Percentiles rank a stretch among this genome's conserved stretches.
phyloP scores from a whole-genome alignment of 2,888 invertebrate genomes.

The Periphyllus acericola region DNA sequence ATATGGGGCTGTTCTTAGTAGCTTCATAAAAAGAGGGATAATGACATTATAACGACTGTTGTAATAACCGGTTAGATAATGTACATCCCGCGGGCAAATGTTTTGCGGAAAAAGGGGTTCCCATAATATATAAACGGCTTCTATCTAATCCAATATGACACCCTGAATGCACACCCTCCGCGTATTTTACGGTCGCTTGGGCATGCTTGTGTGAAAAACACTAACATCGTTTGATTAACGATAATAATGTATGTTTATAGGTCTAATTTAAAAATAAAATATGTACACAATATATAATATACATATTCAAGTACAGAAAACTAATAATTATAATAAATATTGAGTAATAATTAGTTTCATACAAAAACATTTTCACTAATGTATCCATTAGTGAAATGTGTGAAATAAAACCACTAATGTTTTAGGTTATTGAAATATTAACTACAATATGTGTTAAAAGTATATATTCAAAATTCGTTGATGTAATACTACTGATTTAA shows the following conservation, averaged over 20 bases:
- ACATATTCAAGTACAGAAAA: background rate
- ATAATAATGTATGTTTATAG: constrained; percentile 19
- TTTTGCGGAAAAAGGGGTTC: constrained; percentile 57
- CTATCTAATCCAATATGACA: constrained; percentile 56
- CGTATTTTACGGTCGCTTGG: constrained; percentile 53
- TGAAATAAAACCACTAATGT: too few relatives aligned
- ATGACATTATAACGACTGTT: constrained; percentile 59
- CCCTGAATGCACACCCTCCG: constrained; percentile 52
- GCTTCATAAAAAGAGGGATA: constrained; percentile 45
- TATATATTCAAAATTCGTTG: too few relatives aligned
- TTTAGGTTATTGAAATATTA: too few relatives aligned
- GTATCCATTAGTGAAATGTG: too few relatives aligned
- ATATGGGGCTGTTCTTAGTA: constrained; percentile 24
- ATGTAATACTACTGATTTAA: too few relatives aligned
- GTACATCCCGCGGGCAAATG: constrained; percentile 57
- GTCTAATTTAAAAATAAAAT: constrained; percentile 27
- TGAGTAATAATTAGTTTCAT: background rate
- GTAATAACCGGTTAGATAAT: constrained; percentile 58
- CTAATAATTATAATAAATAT: background rate
- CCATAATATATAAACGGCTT: constrained; percentile 14
- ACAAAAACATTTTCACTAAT: too few relatives aligned
- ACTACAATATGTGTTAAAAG: too few relatives aligned
- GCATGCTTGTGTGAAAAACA: constrained; percentile 50
- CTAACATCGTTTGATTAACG: constrained; percentile 41
- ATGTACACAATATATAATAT: background rate